These are phyloP conservation scores for Melanargia galathea DNA, from an alignment of 2,888 invertebrate species.

Conservation along the genomic window DNA sequence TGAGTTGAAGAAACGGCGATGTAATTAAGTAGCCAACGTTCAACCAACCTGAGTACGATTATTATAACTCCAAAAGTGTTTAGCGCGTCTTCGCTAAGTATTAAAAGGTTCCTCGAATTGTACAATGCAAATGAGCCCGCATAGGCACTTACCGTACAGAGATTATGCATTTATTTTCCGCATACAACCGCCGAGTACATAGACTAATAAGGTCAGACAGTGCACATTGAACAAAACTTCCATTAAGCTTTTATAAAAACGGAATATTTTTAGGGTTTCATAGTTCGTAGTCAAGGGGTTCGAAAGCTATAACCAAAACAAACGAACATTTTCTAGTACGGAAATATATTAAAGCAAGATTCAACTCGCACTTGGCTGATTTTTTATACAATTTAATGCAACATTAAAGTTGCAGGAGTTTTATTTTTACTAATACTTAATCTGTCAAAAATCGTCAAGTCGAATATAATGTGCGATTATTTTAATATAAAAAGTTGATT, in stretches of 20 bases:
- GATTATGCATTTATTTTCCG: constrained; percentile 37
- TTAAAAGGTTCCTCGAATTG: constrained; percentile 35
- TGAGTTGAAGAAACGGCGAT: too few relatives aligned
- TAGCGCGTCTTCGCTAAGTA: constrained; percentile 21
- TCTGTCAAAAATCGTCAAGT: too few relatives aligned
- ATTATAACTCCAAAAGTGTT: constrained; percentile 23
- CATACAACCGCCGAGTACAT: constrained; percentile 17
- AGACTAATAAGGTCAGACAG: constrained; percentile 6
- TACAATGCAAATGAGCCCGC: constrained; percentile 34
- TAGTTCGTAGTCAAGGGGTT: too few relatives aligned
- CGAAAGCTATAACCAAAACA: too few relatives aligned
- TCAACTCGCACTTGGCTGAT: too few relatives aligned
- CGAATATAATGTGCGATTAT: too few relatives aligned
- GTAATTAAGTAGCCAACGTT: background rate
- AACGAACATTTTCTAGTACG: too few relatives aligned
- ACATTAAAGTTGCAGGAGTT: too few relatives aligned
- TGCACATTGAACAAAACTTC: background rate
- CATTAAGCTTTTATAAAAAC: background rate
- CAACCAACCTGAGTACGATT: background rate
- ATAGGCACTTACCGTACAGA: constrained; percentile 23
- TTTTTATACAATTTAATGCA: too few relatives aligned
- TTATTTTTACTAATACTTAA: too few relatives aligned
- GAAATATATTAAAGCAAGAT: too few relatives aligned
- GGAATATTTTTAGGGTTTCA: too few relatives aligned
- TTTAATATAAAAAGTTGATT: background rate